These are phyloP conservation scores for Enteromius fasciolatus DNA, from an alignment of 2,797 vertebrate species.

Conservation along the genomic window DNA sequence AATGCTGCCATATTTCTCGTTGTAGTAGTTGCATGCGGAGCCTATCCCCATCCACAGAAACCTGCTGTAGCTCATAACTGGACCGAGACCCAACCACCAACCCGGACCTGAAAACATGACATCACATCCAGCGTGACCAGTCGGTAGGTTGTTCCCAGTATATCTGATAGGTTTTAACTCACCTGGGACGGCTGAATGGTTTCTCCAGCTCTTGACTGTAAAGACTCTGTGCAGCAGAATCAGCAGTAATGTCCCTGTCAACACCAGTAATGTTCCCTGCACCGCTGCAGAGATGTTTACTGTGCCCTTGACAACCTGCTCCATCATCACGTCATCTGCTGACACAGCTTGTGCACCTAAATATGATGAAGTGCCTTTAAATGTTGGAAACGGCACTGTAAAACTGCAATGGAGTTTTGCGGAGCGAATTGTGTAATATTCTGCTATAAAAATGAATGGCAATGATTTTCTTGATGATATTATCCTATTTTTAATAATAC, in stretches of 20 bases:
- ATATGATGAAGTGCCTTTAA: neutral
- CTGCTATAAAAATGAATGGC: neutral
- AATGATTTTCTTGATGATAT: neutral
- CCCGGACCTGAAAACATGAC: constrained; percentile 79
- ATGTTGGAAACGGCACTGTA: neutral
- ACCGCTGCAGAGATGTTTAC: constrained; percentile 67
- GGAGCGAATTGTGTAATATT: neutral
- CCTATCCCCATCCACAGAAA: constrained; percentile 95
- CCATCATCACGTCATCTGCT: constrained; percentile 57
- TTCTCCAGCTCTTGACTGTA: constrained; percentile 73
- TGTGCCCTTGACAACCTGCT: constrained; percentile 60
- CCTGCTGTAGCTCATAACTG: constrained; percentile 86
- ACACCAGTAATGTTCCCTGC: constrained; percentile 63
- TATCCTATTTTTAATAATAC: neutral
- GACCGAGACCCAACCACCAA: constrained; percentile 88
- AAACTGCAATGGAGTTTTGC: neutral
- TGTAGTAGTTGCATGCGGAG: constrained; percentile 94
- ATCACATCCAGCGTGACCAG: neutral
- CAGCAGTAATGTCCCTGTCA: constrained; percentile 72
- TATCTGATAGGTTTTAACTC: constrained; percentile 46
- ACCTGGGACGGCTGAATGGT: constrained; percentile 84
- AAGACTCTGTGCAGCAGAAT: constrained; percentile 81
- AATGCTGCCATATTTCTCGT: constrained; percentile 87
- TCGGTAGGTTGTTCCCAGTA: neutral
- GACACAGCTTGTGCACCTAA: neutral